phyloP scores from a whole-genome alignment of 2,888 invertebrate species.

The Drosophila basisetae region DNA sequence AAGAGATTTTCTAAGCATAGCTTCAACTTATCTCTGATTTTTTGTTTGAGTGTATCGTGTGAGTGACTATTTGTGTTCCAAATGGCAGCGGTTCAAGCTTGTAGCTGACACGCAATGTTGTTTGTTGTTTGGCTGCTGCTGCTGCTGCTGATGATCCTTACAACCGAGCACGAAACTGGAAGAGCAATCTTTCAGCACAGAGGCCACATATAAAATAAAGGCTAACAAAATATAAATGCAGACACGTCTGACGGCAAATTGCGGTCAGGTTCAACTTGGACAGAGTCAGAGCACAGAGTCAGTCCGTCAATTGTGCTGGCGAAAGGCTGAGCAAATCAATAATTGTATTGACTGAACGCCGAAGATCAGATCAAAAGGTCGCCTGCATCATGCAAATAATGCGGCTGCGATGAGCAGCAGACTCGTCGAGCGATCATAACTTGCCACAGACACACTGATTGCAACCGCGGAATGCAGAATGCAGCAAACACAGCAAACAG shows the following conservation, averaged over 20 bases:
- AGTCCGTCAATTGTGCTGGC: constrained; percentile 50
- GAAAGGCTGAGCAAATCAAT: constrained; percentile 74
- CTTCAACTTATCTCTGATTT: too few species aligned
- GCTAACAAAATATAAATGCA: constrained; percentile 16
- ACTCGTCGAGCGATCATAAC: constrained; percentile 42
- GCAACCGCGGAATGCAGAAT: constrained; percentile 59
- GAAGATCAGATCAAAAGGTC: constrained; percentile 82
- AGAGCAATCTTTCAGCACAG: constrained; percentile 49
- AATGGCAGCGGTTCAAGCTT: constrained; percentile 20
- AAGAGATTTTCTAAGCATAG: background rate
- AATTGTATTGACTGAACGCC: constrained; percentile 75
- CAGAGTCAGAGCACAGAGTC: constrained; percentile 18
- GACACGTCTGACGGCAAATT: constrained; percentile 70
- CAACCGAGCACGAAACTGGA: constrained; percentile 63
- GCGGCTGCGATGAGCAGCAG: constrained; percentile 27
- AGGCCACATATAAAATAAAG: constrained; percentile 36
- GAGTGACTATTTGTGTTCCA: constrained; percentile 67
- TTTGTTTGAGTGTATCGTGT: background rate
- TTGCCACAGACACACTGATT: constrained; percentile 47
- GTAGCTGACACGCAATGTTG: constrained; percentile 32
- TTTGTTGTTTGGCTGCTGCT: constrained; percentile 3
- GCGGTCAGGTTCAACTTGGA: constrained; percentile 55
- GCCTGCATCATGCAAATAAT: constrained; percentile 65
- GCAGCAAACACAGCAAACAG: constrained; percentile 12
- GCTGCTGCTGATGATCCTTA: constrained; percentile 5